Percentiles rank a stretch among this genome's conserved stretches.
These are phyloP conservation scores for Craseonycteris thonglongyai DNA, from an alignment of 2,113 vertebrate genomes.

Conservation along the genomic window DNA sequence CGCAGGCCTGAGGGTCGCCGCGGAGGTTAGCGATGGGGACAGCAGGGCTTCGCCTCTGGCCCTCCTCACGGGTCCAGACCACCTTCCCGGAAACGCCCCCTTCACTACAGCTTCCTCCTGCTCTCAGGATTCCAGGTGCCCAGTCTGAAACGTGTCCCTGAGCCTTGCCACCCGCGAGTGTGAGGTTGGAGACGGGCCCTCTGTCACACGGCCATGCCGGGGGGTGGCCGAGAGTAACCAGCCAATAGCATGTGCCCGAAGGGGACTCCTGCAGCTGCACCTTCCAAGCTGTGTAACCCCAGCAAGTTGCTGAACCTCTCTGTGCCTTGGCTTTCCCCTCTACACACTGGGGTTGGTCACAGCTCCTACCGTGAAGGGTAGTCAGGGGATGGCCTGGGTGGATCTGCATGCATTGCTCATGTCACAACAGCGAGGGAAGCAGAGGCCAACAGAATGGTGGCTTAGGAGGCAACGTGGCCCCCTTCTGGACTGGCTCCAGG, in stretches of 20 bases:
- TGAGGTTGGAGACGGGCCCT: not conserved
- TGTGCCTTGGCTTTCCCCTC: not conserved
- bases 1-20: not conserved
- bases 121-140: not conserved
- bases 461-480: fast-evolving
- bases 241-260: fast-evolving
- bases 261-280: fast-evolving
- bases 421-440: fast-evolving
- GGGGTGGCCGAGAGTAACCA: not conserved
- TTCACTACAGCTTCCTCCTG: fast-evolving
- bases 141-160: fast-evolving
- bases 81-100: too few relatives aligned
- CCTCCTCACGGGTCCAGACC: not conserved
- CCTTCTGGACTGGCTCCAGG: too few relatives aligned
- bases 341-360: fast-evolving
- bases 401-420: fast-evolving
- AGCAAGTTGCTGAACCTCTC: not conserved
- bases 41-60: fast-evolving
- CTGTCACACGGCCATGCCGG: fast-evolving
- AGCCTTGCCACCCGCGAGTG: not conserved
- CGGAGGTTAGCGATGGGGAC: not conserved
- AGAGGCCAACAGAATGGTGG: fast-evolving
- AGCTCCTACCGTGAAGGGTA: not conserved
- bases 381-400: fast-evolving
- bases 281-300: not conserved